Conservation (phyloP, 1,140 invertebrate genomes). For the Lasioglossum albipes region DNA sequence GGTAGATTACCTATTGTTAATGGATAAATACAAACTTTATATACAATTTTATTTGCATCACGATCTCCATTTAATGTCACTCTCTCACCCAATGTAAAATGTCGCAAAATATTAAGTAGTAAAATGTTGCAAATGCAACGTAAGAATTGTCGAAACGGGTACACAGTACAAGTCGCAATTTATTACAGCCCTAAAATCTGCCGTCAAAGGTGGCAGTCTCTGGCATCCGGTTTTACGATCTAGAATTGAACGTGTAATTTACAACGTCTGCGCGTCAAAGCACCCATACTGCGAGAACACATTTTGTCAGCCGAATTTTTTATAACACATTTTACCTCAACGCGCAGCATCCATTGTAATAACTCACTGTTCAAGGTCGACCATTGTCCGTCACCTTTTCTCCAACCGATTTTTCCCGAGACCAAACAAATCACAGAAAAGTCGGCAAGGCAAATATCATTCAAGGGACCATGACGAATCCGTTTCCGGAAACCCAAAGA, state of each 20-base stretch:
- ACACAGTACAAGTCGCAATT: slow-evolving; percentile 49
- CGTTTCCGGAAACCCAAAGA: neutral
- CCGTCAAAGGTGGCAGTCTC: slow-evolving; percentile 65
- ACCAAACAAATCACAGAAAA: neutral
- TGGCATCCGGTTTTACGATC: slow-evolving; percentile 72
- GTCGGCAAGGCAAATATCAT: neutral
- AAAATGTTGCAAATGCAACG: neutral
- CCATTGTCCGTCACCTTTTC: neutral
- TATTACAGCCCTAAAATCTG: slow-evolving; percentile 50
- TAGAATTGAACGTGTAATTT: slow-evolving; percentile 71
- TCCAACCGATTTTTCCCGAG: slow-evolving; percentile 21
- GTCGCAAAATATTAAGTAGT: neutral
- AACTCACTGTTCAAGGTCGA: slow-evolving; percentile 20
- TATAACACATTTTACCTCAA: slow-evolving; percentile 54
- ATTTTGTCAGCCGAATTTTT: slow-evolving; percentile 21
- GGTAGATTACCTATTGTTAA: no score
- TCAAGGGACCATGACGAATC: neutral
- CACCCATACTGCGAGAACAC: neutral
- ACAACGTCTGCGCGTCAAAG: slow-evolving; percentile 58
- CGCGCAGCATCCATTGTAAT: slow-evolving; percentile 49
- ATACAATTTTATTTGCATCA: no score
- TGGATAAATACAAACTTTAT: no score
- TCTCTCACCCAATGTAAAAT: neutral
- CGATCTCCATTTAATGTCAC: neutral
- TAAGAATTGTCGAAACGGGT: neutral